phyloP scores from a whole-genome alignment of 2,797 vertebrate genomes.

The Pseudochirops corinnae region DNA sequence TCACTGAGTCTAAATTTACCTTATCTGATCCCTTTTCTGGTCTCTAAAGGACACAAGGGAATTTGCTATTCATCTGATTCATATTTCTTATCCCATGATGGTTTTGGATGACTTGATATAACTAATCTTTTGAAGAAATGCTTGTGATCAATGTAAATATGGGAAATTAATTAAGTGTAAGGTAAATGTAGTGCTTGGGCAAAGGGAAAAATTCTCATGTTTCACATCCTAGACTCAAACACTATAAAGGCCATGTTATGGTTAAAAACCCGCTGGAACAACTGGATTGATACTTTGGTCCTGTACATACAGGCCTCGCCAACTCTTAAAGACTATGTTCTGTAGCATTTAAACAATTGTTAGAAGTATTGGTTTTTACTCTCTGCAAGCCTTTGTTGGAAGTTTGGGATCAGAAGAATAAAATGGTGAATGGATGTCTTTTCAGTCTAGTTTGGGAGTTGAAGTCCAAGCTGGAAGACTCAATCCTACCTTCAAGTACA shows the following conservation, averaged over 20 bases:
- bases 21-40: neutral
- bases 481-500: neutral
- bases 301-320: neutral
- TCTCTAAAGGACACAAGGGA: neutral
- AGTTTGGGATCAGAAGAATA: neutral
- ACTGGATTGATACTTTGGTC: neutral
- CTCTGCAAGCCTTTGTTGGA: neutral
- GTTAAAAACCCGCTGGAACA: neutral
- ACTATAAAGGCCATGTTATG: neutral
- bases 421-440: neutral
- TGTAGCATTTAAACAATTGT: neutral
- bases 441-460: neutral
- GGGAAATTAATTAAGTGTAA: neutral
- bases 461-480: neutral
- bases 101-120: neutral
- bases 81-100: neutral
- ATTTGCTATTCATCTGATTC: neutral
- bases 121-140: neutral
- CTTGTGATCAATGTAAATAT: neutral
- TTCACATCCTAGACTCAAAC: neutral
- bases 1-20: neutral
- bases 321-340: neutral
- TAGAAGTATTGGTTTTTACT: neutral
- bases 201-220: neutral
- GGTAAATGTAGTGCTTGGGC: neutral